phyloP scores from a whole-genome alignment of 2,888 invertebrate species.

The Erebia palarica region DNA sequence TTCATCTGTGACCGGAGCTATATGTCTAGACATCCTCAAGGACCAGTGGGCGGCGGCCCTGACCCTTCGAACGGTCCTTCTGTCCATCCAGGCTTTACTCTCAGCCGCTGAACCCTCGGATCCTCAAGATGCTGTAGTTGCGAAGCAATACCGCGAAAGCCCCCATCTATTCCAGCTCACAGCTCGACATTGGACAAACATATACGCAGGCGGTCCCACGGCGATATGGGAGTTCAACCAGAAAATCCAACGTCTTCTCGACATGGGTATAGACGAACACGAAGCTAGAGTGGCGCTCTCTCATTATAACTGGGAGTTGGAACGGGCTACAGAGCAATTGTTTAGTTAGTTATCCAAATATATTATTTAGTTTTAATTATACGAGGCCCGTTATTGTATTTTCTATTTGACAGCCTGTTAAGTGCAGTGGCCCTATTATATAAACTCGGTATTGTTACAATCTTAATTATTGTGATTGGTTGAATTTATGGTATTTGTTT shows the following conservation, averaged over 20 bases:
- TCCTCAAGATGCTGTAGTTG: slow-evolving; percentile 98
- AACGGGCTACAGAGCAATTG: slow-evolving; percentile 91
- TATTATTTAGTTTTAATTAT: background rate
- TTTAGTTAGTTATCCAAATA: slow-evolving; percentile 57
- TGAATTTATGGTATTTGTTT: too few species aligned
- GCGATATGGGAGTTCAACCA: slow-evolving; percentile 88
- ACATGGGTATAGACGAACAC: slow-evolving; percentile 97
- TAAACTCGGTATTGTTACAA: too few species aligned
- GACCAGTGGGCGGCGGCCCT: slow-evolving; percentile 99
- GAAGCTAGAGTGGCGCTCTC: slow-evolving; percentile 95
- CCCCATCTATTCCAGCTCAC: slow-evolving; percentile 93
- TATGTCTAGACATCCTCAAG: slow-evolving; percentile 99
- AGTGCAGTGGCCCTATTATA: too few species aligned
- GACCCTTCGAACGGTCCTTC: slow-evolving; percentile 96
- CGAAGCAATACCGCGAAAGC: slow-evolving; percentile 96
- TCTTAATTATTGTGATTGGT: too few species aligned
- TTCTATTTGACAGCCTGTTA: too few species aligned
- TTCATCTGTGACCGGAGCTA: slow-evolving; percentile 98
- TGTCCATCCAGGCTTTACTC: slow-evolving; percentile 97
- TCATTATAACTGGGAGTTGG: slow-evolving; percentile 95
- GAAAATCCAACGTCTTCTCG: slow-evolving; percentile 93
- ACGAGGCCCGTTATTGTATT: too few species aligned
- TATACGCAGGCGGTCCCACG: slow-evolving; percentile 92
- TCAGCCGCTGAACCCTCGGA: slow-evolving; percentile 95
- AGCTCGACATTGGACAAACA: slow-evolving; percentile 97